These are phyloP conservation scores for roundworm (Caenorhabditis elegans) DNA, from an alignment of 1,140 invertebrate genomes.

Conservation along the genomic window WBcel235 BX284602.5:7346501-7347000, in stretches of 20 bases:
- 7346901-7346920: no score
- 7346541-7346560: slow-evolving; percentile 4
- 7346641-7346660: slow-evolving; percentile 55
- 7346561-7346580: slow-evolving; percentile 12
- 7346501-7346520: slow-evolving; percentile 3
- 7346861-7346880: no score
- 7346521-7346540: slow-evolving; percentile 19
- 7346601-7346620: slow-evolving; percentile 31
- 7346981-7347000: no score
- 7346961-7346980: no score
- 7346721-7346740: slow-evolving; percentile 59
- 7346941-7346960: no score
- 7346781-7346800: not conserved
- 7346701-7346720: slow-evolving; percentile 62
- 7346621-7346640: not conserved
- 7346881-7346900: no score
- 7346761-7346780: slow-evolving; percentile 52
- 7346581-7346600: slow-evolving; percentile 58
- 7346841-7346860: no score
- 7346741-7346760: slow-evolving; percentile 52
- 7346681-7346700: slow-evolving; percentile 60
- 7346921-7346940: no score
- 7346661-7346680: slow-evolving; percentile 57
- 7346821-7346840: no score
- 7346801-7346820: no score